These are phyloP conservation scores for Steromphala cineraria DNA, from an alignment of 2,888 invertebrate species.

Conservation along the genomic window DNA sequence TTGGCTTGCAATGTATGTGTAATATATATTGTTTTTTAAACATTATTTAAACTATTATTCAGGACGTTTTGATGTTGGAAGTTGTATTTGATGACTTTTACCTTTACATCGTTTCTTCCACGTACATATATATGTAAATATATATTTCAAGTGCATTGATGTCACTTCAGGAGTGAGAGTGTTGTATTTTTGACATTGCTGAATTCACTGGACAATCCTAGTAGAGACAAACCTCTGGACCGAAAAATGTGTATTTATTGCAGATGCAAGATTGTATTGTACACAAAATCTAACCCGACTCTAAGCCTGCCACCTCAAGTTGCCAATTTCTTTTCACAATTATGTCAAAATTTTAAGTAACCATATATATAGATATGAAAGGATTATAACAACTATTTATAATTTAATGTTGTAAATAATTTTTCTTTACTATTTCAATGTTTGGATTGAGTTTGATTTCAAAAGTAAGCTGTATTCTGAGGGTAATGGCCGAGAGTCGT, in stretches of 20 bases:
- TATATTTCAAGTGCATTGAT: conserved; percentile 9
- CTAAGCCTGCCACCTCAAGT: too few species aligned
- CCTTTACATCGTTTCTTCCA: background rate
- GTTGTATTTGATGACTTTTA: background rate
- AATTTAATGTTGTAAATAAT: too few species aligned
- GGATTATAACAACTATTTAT: too few species aligned
- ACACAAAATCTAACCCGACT: too few species aligned
- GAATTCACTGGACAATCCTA: conserved; percentile 1
- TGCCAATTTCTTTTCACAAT: too few species aligned
- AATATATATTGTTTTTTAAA: background rate
- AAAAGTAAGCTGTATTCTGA: too few species aligned
- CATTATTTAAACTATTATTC: conserved; percentile 14
- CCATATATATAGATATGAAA: too few species aligned
- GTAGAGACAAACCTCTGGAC: background rate
- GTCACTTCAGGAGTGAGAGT: conserved; percentile 1
- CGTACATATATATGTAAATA: background rate
- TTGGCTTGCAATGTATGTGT: conserved; percentile 4
- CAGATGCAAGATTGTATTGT: background rate
- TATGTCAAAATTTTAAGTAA: too few species aligned
- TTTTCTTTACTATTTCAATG: too few species aligned
- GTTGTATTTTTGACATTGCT: conserved; percentile 9
- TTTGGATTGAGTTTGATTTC: too few species aligned
- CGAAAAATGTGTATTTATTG: background rate
- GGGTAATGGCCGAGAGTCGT: too few species aligned
- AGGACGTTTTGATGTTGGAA: conserved; percentile 9